Evolutionary conservation across 2,113 vertebrate genomes (phyloP).

Genomic region (Raja brachyura): DNA sequence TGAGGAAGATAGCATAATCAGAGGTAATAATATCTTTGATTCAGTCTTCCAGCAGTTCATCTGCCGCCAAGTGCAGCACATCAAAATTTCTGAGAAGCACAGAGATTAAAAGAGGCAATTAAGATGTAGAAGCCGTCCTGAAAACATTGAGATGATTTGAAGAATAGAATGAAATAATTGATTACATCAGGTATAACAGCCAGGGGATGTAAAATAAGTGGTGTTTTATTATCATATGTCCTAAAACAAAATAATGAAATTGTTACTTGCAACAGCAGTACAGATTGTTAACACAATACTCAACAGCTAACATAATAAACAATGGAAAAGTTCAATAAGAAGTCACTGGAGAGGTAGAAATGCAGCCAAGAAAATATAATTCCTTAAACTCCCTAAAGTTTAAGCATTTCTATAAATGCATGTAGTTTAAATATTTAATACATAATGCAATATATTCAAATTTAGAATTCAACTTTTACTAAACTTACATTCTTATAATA

Average conservation of each 20-base stretch:
- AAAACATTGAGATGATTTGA: neutral
- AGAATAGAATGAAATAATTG: neutral
- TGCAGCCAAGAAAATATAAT: neutral
- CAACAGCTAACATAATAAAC: too few relatives aligned
- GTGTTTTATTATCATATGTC: too few relatives aligned
- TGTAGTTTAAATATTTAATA: neutral
- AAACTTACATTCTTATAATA: constrained; percentile 74
- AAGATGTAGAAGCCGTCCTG: neutral
- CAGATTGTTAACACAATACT: too few relatives aligned
- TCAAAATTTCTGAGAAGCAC: neutral
- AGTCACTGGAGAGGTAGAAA: neutral
- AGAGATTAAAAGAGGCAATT: neutral
- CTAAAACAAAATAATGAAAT: too few relatives aligned
- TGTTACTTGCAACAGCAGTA: too few relatives aligned
- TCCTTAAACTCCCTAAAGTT: neutral
- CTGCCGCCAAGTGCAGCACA: neutral
- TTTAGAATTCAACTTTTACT: neutral
- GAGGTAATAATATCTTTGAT: neutral
- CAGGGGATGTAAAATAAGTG: neutral
- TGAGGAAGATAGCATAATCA: neutral
- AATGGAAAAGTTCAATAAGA: neutral
- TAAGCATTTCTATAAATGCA: neutral
- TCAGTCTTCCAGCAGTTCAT: neutral
- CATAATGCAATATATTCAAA: constrained; percentile 2
- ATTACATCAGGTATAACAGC: neutral